phyloP scores from a whole-genome alignment of 2,797 vertebrate species.

The Taenioides sp. region DNA sequence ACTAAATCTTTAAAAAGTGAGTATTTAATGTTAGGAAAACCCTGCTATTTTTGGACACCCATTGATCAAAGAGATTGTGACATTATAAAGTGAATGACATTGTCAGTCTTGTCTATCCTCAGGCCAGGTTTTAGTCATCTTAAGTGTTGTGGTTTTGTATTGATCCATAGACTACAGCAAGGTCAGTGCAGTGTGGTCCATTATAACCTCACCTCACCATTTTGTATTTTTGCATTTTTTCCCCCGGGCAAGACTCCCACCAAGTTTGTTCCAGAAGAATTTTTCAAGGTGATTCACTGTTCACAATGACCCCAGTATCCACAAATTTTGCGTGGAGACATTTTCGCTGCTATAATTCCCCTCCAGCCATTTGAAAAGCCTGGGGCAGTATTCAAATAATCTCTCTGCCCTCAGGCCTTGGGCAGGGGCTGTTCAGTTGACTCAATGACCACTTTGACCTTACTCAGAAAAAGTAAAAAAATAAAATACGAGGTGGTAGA shows the following conservation, averaged over 20 bases:
- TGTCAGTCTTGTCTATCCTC: conserved; percentile 4
- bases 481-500: not conserved
- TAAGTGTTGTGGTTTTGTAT: not conserved
- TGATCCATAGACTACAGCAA: not conserved
- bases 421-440: not conserved
- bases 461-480: not conserved
- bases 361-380: conserved; percentile 2
- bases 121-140: not conserved
- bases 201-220: too few species aligned
- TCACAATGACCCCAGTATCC: not conserved
- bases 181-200: not conserved
- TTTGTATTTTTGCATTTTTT: not conserved
- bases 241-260: not conserved
- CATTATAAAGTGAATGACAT: not conserved
- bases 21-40: not conserved
- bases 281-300: not conserved
- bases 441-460: conserved; percentile 1
- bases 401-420: not conserved
- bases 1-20: too few species aligned
- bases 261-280: not conserved
- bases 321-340: not conserved
- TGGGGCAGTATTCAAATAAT: conserved; percentile 7
- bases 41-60: not conserved
- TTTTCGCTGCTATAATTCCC: not conserved
- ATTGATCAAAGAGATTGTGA: too few species aligned